Evolutionary conservation across 2,888 invertebrate species (phyloP).

Genomic region (Nudaria mundana): DNA sequence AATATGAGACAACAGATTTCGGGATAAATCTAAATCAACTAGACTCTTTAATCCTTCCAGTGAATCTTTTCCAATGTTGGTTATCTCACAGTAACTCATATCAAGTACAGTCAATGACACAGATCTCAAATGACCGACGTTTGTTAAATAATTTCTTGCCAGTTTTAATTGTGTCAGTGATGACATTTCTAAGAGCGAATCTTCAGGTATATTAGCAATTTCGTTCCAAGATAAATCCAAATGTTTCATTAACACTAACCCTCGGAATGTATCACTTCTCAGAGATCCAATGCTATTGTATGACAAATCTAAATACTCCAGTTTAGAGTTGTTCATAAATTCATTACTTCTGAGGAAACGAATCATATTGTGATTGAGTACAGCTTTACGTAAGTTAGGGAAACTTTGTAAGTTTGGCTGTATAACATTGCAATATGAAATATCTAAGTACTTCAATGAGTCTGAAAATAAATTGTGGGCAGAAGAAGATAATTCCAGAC

Average conservation of each 20-base stretch:
- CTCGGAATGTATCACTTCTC: conserved; percentile 82
- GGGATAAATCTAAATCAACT: conserved; percentile 82
- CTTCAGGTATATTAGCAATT: conserved; percentile 80
- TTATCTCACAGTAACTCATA: conserved; percentile 85
- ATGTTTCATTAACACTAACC: conserved; percentile 77
- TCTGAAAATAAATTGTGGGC: conserved; percentile 66
- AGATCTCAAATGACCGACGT: conserved; percentile 80
- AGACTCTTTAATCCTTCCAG: conserved; percentile 82
- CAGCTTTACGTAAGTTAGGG: conserved; percentile 79
- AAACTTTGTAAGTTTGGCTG: conserved; percentile 82
- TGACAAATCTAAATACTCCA: conserved; percentile 84
- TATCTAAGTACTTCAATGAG: conserved; percentile 79
- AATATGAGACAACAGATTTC: conserved; percentile 83
- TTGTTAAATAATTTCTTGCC: conserved; percentile 83
- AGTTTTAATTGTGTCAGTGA: conserved; percentile 82
- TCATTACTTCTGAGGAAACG: conserved; percentile 78
- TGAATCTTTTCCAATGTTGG: conserved; percentile 76
- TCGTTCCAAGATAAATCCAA: conserved; percentile 87
- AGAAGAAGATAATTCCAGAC: conserved; percentile 68
- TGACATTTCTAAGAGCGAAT: conserved; percentile 82
- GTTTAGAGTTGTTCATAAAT: conserved; percentile 82
- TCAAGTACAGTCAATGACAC: conserved; percentile 81
- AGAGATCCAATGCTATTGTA: conserved; percentile 84
- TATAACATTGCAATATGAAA: conserved; percentile 83
- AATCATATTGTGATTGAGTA: conserved; percentile 84